These are phyloP conservation scores for Diorhabda carinulata DNA, from an alignment of 1,140 invertebrate genomes.

Conservation along the genomic window DNA sequence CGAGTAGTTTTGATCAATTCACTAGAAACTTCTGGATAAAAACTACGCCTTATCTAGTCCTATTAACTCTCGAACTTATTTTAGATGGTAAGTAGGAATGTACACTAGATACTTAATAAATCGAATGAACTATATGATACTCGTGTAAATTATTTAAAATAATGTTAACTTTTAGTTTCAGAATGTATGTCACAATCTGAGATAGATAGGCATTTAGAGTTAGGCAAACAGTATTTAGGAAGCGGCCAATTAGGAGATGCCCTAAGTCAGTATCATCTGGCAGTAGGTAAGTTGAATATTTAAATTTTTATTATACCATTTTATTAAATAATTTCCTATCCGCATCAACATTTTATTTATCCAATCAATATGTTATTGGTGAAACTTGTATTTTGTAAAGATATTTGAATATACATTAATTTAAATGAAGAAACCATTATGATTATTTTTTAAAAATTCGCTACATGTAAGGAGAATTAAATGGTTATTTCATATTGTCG, in stretches of 20 bases:
- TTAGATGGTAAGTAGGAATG: conserved; percentile 36
- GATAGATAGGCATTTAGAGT: conserved; percentile 87
- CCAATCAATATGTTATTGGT: no score
- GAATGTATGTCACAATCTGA: conserved; percentile 66
- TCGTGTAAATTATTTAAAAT: background rate
- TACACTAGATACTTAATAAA: conserved; percentile 20
- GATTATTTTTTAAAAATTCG: no score
- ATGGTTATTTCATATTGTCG: no score
- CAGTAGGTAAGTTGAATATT: conserved; percentile 75
- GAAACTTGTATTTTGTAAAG: no score
- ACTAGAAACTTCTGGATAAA: conserved; percentile 31
- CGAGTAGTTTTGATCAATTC: conserved; percentile 14
- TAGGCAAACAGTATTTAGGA: conserved; percentile 86
- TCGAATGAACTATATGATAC: background rate
- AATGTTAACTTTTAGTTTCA: conserved; percentile 53
- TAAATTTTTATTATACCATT: background rate
- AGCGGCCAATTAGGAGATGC: conserved; percentile 94
- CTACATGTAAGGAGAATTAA: no score
- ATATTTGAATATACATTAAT: no score
- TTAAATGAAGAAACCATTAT: no score
- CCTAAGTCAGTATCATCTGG: conserved; percentile 94
- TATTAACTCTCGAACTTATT: conserved; percentile 39
- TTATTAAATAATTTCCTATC: no score
- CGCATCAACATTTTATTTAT: no score
- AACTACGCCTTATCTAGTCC: conserved; percentile 35